Evolutionary conservation across 2,797 vertebrate genomes (phyloP).

Genomic region (Chanos chanos): DNA sequence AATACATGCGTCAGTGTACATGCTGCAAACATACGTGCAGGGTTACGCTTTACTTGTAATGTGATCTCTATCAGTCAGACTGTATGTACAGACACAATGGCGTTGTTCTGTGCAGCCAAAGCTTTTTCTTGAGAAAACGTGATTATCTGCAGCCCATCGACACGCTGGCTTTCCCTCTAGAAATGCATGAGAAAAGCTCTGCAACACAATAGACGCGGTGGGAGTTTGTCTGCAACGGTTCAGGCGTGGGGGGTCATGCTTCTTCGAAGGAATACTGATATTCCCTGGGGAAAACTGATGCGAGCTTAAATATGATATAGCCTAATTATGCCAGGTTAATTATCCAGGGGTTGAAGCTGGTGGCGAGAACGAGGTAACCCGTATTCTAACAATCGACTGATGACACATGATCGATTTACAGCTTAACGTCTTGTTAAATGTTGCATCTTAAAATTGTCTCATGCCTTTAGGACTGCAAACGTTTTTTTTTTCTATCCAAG

Average conservation of each 20-base stretch:
- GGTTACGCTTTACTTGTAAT: background rate
- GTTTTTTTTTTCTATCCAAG: too few species aligned
- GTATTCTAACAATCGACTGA: too few species aligned
- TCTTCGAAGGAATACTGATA: conserved; percentile 52
- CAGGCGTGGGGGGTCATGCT: conserved; percentile 46
- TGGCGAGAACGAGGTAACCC: background rate
- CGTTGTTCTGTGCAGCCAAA: conserved; percentile 61
- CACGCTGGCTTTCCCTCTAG: conserved; percentile 63
- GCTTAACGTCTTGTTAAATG: too few species aligned
- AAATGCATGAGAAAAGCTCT: conserved; percentile 72
- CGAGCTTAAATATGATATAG: background rate
- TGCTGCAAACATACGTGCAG: too few species aligned
- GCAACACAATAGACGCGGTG: conserved; percentile 70
- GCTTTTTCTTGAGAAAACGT: conserved; percentile 64
- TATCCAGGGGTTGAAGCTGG: too few species aligned
- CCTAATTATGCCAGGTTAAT: too few species aligned
- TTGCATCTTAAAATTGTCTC: too few species aligned
- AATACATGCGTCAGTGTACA: too few species aligned
- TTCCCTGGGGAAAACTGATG: conserved; percentile 23
- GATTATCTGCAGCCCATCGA: conserved; percentile 64
- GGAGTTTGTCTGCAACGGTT: conserved; percentile 63
- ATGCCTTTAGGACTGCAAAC: background rate
- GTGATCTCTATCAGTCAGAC: background rate
- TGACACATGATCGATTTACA: too few species aligned
- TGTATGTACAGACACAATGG: conserved; percentile 16